Evolutionary conservation across 2,888 invertebrate genomes (phyloP).

Genomic region (Rhyacophila evoluta): DNA sequence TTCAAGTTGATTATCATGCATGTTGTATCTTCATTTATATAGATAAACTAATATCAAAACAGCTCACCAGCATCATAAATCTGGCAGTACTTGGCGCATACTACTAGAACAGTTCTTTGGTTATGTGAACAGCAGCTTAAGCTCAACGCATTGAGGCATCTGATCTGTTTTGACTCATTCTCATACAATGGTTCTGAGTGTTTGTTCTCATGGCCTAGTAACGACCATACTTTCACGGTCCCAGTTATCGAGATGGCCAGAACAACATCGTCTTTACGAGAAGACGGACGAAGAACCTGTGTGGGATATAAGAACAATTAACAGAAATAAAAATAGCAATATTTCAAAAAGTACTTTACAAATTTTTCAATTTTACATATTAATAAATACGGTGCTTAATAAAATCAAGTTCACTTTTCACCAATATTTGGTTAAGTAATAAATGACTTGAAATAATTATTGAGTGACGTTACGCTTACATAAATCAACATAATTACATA

Average conservation of each 20-base stretch:
- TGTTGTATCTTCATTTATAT: too few species aligned
- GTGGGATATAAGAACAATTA: constrained; percentile 36
- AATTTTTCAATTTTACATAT: too few species aligned
- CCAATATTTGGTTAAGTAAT: too few species aligned
- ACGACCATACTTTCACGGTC: constrained; percentile 97
- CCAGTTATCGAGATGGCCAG: constrained; percentile 96
- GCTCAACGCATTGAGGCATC: constrained; percentile 92
- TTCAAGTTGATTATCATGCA: too few species aligned
- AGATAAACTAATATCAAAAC: too few species aligned
- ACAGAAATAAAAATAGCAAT: too few species aligned
- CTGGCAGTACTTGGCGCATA: constrained; percentile 98
- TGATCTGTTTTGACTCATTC: constrained; percentile 97
- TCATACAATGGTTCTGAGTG: constrained; percentile 92
- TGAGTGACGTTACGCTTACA: too few species aligned
- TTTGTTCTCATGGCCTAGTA: constrained; percentile 89
- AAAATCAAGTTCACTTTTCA: too few species aligned
- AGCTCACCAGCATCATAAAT: constrained; percentile 80
- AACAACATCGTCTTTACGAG: constrained; percentile 94
- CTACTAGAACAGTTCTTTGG: constrained; percentile 95
- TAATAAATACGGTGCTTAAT: too few species aligned
- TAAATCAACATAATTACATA: too few species aligned
- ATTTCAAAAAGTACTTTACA: too few species aligned
- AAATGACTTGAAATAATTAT: too few species aligned
- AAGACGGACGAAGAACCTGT: constrained; percentile 76
- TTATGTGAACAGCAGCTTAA: constrained; percentile 96